Conservation (phyloP, 2,888 invertebrate species). For the Helleia helle region DNA sequence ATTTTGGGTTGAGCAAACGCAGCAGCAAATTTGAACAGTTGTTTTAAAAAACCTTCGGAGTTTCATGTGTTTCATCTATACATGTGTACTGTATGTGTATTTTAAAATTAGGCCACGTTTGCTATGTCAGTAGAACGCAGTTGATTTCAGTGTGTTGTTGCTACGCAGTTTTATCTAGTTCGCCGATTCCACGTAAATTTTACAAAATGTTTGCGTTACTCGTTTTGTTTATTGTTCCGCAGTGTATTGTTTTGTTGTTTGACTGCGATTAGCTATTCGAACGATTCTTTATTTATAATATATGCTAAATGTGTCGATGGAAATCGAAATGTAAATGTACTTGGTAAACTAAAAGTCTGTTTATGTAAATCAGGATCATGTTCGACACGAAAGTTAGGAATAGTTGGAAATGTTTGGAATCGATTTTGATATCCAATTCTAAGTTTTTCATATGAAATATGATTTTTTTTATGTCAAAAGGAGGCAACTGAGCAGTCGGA, state of each 20-base stretch:
- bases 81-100: slow-evolving; percentile 18
- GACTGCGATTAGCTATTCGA: background rate
- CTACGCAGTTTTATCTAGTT: slow-evolving; percentile 16
- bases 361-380: no score
- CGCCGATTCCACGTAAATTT: slow-evolving; percentile 19
- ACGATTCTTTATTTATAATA: slow-evolving; percentile 1
- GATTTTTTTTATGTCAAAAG: no score
- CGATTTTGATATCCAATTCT: no score
- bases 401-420: no score
- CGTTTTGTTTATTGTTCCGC: background rate
- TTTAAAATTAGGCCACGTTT: slow-evolving; percentile 33
- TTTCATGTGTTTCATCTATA: slow-evolving; percentile 19
- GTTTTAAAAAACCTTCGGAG: no score
- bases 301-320: no score
- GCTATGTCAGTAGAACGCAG: slow-evolving; percentile 34
- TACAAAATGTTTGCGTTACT: background rate
- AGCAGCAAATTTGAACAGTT: slow-evolving; percentile 47
- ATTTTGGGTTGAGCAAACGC: slow-evolving; percentile 9
- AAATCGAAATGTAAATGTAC: no score
- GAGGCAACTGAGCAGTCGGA: no score
- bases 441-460: no score
- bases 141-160: slow-evolving; percentile 35
- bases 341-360: no score
- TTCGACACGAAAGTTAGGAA: no score
- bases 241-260: background rate